Percentiles rank a stretch among this genome's conserved stretches.
phyloP scores from a whole-genome alignment of 2,797 vertebrate genomes.

The Alcedo atthis region DNA sequence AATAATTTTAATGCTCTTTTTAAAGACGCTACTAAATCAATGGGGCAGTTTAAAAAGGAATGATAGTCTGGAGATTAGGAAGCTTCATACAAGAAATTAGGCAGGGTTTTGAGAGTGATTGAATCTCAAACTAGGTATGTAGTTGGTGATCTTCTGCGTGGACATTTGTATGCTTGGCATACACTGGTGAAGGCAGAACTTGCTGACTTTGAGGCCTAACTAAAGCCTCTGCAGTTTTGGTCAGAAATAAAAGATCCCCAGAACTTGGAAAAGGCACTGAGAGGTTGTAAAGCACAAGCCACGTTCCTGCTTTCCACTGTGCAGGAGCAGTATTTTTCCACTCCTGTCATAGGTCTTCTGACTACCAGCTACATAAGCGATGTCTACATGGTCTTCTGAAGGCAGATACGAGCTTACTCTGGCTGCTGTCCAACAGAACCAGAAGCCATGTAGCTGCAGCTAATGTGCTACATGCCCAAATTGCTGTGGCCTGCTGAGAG shows the following conservation, averaged over 20 bases:
- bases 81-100: neutral
- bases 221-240: neutral
- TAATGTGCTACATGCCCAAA: constrained; percentile 63
- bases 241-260: neutral
- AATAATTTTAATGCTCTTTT: constrained; percentile 54
- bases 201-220: neutral
- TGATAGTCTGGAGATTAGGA: constrained; percentile 50
- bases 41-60: constrained; percentile 50
- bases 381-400: constrained; percentile 64
- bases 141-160: neutral
- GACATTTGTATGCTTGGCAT: neutral
- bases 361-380: constrained; percentile 35
- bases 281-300: neutral
- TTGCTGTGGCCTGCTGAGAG: constrained; percentile 67
- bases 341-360: constrained; percentile 48
- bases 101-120: neutral
- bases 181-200: neutral
- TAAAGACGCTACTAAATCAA: constrained; percentile 62
- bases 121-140: neutral
- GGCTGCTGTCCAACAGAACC: constrained; percentile 56
- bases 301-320: neutral
- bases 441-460: constrained; percentile 65
- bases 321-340: constrained; percentile 66
- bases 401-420: constrained; percentile 66
- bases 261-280: neutral